Conservation (phyloP, 2,113 vertebrate genomes). For the Rhabdomys dilectus region DNA sequence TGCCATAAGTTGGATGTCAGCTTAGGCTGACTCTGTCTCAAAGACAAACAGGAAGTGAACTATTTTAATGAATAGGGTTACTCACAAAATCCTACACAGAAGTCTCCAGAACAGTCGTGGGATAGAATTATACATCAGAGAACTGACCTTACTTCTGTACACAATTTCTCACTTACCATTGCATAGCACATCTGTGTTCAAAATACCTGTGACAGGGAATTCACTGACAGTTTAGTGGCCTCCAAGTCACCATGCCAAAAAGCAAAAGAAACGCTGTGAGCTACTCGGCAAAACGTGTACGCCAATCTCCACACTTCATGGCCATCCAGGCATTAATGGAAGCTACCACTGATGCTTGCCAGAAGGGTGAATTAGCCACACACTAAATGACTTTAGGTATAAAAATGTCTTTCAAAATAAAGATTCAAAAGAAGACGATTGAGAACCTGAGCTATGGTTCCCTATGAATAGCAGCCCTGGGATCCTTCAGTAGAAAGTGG, state of each 20-base stretch:
- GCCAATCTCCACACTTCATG: background rate
- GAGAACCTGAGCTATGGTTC: background rate
- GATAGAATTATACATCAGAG: background rate
- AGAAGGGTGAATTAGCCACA: background rate
- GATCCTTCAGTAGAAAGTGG: slow-evolving; percentile 46
- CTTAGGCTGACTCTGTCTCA: background rate
- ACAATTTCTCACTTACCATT: too few relatives aligned
- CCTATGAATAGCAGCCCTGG: background rate
- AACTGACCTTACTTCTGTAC: too few relatives aligned
- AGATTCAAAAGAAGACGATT: background rate
- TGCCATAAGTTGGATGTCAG: background rate
- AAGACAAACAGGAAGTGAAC: background rate
- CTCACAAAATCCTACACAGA: background rate
- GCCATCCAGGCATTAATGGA: background rate
- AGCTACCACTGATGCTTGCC: background rate
- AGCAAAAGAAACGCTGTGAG: background rate
- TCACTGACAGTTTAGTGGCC: background rate
- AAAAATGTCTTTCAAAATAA: slow-evolving; percentile 23
- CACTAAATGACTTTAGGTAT: background rate
- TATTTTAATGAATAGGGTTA: background rate
- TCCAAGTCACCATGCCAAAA: background rate
- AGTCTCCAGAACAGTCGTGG: background rate
- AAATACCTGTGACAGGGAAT: background rate
- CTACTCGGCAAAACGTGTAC: background rate
- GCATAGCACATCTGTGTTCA: background rate